Base-by-base conservation (phyloP, 1,140 invertebrate genomes). In the Eumeta japonica region DNA sequence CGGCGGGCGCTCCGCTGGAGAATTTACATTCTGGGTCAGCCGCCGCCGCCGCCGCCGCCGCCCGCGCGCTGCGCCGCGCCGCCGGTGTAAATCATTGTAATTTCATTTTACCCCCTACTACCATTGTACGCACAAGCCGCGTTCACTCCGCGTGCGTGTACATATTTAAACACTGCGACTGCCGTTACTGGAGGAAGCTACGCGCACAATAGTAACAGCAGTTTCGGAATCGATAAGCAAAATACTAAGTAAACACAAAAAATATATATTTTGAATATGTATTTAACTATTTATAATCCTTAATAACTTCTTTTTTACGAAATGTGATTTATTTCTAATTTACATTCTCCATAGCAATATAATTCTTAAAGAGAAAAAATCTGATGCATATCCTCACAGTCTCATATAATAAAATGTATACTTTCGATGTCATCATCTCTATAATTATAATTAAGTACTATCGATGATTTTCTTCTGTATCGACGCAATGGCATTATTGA, bases 11-110 rank as follows among this genome's bases (percentile, higher is more conserved):
- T 41, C 11, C 45, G 45, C 39, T 29, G 42, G 42, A 39, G 42
- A 47, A 52, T 57, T 57, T 55, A 51, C 54, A 57, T 59, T 50
- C 46, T 37, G 45, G 43, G 47, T 46, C 48, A 44, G 43, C 32
- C 29, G 35, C 28, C 29, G 11, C 35, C 41, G 34, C 31, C 36
- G 28, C 47, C 29, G 35, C 28, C 29, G 11, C 35, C 41, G 34
- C 31, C 36, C 24, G 14, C 17, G 43, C 28, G 31, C 35, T 41
- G 14, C 45, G 45, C 39, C 24, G 42, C 29, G 11, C 35, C 41
- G 34, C 31, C 36, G 28, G 48, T 37, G 54, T 60, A 59, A 64
- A 61, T 59, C 58, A 60, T 56, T 56, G 49, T 58, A 56, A 63
- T 61, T 59, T 55, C 49, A 60, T 62, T 58, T 54, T 35, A 37